Conservation (phyloP, 2,797 vertebrate genomes). For the Pygocentrus nattereri region DNA sequence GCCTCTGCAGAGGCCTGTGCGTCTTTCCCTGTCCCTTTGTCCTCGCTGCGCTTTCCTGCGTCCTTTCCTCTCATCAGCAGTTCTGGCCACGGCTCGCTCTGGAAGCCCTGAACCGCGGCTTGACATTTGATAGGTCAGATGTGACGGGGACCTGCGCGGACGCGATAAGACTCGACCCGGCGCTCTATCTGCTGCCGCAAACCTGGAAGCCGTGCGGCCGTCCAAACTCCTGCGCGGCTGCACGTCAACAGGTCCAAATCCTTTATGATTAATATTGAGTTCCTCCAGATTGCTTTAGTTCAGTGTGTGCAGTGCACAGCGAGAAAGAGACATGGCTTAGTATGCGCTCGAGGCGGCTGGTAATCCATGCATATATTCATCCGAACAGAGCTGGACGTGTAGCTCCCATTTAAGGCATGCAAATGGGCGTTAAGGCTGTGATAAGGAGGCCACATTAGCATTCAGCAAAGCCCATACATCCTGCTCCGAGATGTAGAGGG, state of each 20-base stretch:
- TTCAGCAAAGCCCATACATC: not conserved
- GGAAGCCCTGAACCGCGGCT: slow-evolving; percentile 30
- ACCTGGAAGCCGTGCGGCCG: not conserved
- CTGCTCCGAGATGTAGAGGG: not conserved
- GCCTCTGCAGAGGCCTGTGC: slow-evolving; percentile 4
- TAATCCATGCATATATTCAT: not conserved
- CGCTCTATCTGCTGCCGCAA: slow-evolving; percentile 1
- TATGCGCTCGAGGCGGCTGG: not conserved
- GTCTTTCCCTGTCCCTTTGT: not conserved
- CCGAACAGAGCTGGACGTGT: not conserved
- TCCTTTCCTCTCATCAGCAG: slow-evolving; percentile 30
- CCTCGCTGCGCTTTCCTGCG: not conserved
- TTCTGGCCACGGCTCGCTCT: slow-evolving; percentile 8
- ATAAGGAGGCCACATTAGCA: not conserved
- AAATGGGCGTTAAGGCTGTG: not conserved
- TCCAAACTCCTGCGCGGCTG: slow-evolving; percentile 23
- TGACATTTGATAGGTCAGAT: slow-evolving; percentile 58
- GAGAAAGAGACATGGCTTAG: not conserved
- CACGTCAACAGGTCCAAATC: slow-evolving; percentile 25
- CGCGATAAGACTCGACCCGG: slow-evolving; percentile 43
- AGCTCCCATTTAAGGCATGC: slow-evolving; percentile 17
- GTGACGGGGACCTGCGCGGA: slow-evolving; percentile 49
- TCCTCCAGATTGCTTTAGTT: not conserved
- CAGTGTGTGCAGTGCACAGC: not conserved
- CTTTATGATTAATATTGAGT: slow-evolving; percentile 12